Evolutionary conservation across 1,140 invertebrate species (phyloP), one percentile per base, ranked within the genome.

Genomic region (Mactra quadrangularis): DNA sequence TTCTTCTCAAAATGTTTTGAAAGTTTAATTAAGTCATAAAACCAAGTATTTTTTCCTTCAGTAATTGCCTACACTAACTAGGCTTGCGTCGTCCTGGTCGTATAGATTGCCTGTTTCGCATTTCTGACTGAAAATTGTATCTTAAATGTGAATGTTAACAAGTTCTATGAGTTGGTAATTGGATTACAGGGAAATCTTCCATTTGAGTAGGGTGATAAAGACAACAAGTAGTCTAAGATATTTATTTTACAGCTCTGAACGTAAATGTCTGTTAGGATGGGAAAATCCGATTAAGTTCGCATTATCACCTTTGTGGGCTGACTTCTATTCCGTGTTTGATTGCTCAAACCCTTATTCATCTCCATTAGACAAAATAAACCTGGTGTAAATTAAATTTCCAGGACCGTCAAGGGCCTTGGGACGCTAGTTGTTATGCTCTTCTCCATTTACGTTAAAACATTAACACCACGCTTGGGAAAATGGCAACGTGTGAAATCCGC

Each of bases 361-460:
- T 77, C 74, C 57, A 60, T 77, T 62, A 52, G 74, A 33, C 52
- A 55, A 64, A 77, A 50, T 77, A 77, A 77, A 60, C 57, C 22
- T 60, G 74, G 74, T 77, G 74, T 77, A 62, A 77, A 77, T 77
- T 77, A 60, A 55, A 77, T 77, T 76, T 77, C 47, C 27, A 64
- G 41, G 74, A 77, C 45, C 50, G 52, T 64, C 17, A 62, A 64
- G 38, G 45, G 57, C 74, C 57, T 52, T 17, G 74, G 55, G 74
- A 77, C 60, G 35, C 19, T 55, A 29, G 70, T 25, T 22, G 70
- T 57, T 57, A 72, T 72, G n/a, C 74, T 50, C 45, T 31, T 50
- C 74, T 77, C 74, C 74, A 77, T 77, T 77, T 77, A 38, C 59
- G 60, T 33, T 64, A 62, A 77, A 77, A 60, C 57, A 77, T 77